phyloP scores from a whole-genome alignment of 2,797 vertebrate species.

The Anguilla megastoma region DNA sequence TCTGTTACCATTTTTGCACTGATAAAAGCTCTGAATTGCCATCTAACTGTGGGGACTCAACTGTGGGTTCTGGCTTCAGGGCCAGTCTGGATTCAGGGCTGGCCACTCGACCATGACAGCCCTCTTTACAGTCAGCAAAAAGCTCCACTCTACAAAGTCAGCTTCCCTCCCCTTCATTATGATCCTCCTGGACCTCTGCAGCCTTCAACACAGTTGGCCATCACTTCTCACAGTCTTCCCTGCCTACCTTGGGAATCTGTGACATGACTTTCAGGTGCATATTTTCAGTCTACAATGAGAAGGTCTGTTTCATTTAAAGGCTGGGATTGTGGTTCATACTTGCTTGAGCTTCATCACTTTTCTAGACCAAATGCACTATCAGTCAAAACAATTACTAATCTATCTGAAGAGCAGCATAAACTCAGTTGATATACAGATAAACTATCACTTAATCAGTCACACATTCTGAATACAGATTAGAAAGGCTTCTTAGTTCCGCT shows the following conservation, averaged over 20 bases:
- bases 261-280: not conserved
- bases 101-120: not conserved
- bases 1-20: not conserved
- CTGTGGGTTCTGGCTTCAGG: not conserved
- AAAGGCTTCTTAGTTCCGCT: not conserved
- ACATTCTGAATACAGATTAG: not conserved
- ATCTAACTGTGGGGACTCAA: slow-evolving; percentile 7
- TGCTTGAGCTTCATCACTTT: not conserved
- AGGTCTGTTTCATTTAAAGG: not conserved
- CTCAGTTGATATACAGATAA: not conserved
- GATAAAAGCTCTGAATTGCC: not conserved
- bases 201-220: not conserved
- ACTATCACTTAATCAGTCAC: not conserved
- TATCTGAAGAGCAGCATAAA: not conserved
- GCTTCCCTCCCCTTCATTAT: not conserved
- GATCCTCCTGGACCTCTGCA: not conserved
- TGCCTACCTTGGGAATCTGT: not conserved
- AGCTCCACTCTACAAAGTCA: no score
- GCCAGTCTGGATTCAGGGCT: not conserved
- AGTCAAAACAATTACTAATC: not conserved
- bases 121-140: not conserved
- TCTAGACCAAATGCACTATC: not conserved
- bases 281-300: no score
- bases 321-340: not conserved
- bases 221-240: not conserved